Evolutionary conservation across 2,888 invertebrate species (phyloP), one percentile per base, ranked within the genome.

Genomic region (Myopa testacea): DNA sequence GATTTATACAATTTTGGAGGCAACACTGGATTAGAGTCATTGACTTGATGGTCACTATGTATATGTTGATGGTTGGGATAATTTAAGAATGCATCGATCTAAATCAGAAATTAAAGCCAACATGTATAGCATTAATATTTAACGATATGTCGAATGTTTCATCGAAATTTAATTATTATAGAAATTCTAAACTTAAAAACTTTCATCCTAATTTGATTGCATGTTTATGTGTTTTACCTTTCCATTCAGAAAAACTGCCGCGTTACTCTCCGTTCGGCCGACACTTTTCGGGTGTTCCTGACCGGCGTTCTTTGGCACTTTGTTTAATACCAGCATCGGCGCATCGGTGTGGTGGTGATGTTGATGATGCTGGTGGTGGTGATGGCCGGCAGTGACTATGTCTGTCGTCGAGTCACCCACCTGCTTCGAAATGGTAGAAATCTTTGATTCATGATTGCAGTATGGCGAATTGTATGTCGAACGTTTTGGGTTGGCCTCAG

Each of bases 1-100:
- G 87, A 88, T 85, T 90, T 90, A 82, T 89, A 88, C 82, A 90
- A 86, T 87, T 90, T 90, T 84, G 89, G 89, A 86, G 89, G 89
- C 85, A 90, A 85, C 78, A 86, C 87, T 80, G 87, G 87, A 83
- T 87, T 86, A 74, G 87, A 85, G 84, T 86, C 84, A 79, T 81
- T 86, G 79, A 81, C 84, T 81, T 85, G 82, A 77, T 84, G 81
- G 63, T 82, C 83, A 65, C 83, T 84, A 82, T 82, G 82, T 73
- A 84, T 85, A 82, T 86, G 86, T 82, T 85, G 87, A 82, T 85
- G 85, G 80, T 85, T 87, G 80, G 87, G 84, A 81, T 86, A 86
- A 81, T 82, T 88, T 81, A 87, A 84, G 82, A 86, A 87, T 69
- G 87, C 87, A 84, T 87, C 87, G 84, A 86, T 87, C 87, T 87